phyloP scores from a whole-genome alignment of 2,888 invertebrate species.

The Scaptomyza flava region DNA sequence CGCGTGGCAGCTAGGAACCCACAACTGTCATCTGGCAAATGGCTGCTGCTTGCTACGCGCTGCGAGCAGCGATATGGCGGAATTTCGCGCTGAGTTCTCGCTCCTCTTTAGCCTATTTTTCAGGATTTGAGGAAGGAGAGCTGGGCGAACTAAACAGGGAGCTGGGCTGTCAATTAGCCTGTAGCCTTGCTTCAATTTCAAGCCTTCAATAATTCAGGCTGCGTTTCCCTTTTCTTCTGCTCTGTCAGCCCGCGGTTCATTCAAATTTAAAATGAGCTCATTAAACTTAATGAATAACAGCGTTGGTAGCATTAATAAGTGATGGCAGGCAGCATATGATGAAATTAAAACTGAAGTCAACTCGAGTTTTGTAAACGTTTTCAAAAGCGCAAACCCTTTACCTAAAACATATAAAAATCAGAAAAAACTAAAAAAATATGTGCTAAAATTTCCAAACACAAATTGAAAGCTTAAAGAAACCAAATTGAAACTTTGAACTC shows the following conservation, averaged over 20 bases:
- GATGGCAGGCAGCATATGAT: constrained; percentile 55
- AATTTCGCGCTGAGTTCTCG: not conserved
- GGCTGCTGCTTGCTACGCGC: not conserved
- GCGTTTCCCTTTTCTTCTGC: not conserved
- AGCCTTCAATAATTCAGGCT: constrained; percentile 62
- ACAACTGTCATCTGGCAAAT: constrained; percentile 6
- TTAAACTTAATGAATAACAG: constrained; percentile 74
- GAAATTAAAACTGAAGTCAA: constrained; percentile 47
- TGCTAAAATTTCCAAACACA: no score
- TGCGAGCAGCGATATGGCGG: not conserved
- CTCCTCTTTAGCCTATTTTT: not conserved
- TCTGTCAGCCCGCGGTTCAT: not conserved
- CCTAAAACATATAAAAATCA: no score
- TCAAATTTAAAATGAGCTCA: constrained; percentile 67
- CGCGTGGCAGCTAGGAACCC: constrained; percentile 45
- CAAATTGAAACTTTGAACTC: no score
- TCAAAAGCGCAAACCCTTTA: no score
- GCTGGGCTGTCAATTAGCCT: constrained; percentile 56
- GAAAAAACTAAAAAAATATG: not conserved
- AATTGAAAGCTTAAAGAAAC: no score
- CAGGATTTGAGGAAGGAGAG: not conserved
- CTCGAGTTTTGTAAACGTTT: not conserved
- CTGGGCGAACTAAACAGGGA: not conserved
- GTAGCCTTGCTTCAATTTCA: constrained; percentile 60
- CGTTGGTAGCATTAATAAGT: constrained; percentile 44